Percentiles rank a stretch among this genome's conserved stretches.
These are phyloP conservation scores for Passer domesticus DNA, from an alignment of 2,113 vertebrate species.

Conservation along the genomic window DNA sequence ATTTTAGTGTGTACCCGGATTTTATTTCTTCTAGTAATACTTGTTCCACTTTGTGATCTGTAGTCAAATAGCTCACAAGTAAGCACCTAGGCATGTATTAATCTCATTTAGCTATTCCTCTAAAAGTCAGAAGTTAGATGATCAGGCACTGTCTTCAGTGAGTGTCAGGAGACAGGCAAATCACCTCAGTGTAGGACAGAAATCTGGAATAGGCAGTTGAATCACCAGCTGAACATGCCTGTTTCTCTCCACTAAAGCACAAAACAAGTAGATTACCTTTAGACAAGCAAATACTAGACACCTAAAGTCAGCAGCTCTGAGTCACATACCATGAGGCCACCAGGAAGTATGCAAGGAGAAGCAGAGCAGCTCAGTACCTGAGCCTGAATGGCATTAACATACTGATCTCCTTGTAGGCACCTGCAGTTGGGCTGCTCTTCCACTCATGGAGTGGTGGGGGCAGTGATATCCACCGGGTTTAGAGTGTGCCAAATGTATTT, in stretches of 20 bases:
- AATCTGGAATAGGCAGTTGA: neutral
- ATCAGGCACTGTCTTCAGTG: neutral
- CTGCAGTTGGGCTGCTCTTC: neutral
- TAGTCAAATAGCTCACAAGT: neutral
- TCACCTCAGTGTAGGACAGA: neutral
- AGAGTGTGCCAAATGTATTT: neutral
- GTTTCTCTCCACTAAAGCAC: neutral
- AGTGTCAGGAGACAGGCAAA: neutral
- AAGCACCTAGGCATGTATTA: neutral
- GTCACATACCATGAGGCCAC: neutral
- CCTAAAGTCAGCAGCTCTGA: neutral
- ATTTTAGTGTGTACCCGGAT: neutral
- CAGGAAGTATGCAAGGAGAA: neutral
- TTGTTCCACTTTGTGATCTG: neutral
- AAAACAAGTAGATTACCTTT: neutral
- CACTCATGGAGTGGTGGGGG: fast-evolving
- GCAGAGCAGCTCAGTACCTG: neutral
- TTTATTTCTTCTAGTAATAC: neutral
- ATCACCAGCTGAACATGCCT: neutral
- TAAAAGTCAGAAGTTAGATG: neutral
- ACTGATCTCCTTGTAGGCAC: neutral
- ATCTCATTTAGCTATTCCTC: neutral
- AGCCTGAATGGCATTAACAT: neutral
- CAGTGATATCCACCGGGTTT: neutral
- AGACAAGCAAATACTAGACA: neutral